A percentile compares a stretch with the other conserved stretches of the same genome.
These are phyloP conservation scores for Fregata magnificens DNA, from an alignment of 2,113 vertebrate species.

Conservation along the genomic window DNA sequence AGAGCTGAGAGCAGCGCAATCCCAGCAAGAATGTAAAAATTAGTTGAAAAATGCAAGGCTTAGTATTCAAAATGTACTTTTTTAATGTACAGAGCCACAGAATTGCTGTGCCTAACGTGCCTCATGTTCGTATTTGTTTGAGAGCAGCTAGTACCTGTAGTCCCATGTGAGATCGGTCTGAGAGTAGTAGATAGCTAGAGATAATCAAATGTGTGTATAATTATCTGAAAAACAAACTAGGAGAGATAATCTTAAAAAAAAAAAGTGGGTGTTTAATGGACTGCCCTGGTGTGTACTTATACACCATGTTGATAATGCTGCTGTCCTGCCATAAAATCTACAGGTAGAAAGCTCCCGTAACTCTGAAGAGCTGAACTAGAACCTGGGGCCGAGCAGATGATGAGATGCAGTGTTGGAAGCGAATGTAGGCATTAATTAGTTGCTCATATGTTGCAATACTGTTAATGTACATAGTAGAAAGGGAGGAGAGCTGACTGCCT, in stretches of 20 bases:
- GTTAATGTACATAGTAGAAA: fast-evolving
- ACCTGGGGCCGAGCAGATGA: neutral
- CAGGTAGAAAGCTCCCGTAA: neutral
- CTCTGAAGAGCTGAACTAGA: neutral
- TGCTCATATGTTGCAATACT: fast-evolving
- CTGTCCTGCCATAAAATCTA: neutral
- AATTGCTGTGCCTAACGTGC: fast-evolving
- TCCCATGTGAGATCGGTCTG: neutral
- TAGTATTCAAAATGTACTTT: neutral
- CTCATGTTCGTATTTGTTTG: no score
- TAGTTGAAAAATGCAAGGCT: neutral
- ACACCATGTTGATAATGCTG: no score
- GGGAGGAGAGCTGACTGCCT: neutral
- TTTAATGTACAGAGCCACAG: neutral
- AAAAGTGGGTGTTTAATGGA: neutral
- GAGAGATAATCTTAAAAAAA: neutral
- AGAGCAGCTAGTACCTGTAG: neutral
- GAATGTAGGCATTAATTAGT: fast-evolving
- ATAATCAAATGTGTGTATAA: neutral
- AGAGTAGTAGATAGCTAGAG: neutral
- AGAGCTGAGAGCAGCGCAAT: neutral
- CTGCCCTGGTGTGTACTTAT: neutral
- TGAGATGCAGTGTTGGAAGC: neutral
- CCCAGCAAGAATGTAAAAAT: neutral
- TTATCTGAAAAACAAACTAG: neutral